Percentiles rank a stretch among this genome's conserved stretches.
These are phyloP conservation scores for Apis cerana DNA, from an alignment of 1,140 invertebrate genomes.

Conservation along the genomic window DNA sequence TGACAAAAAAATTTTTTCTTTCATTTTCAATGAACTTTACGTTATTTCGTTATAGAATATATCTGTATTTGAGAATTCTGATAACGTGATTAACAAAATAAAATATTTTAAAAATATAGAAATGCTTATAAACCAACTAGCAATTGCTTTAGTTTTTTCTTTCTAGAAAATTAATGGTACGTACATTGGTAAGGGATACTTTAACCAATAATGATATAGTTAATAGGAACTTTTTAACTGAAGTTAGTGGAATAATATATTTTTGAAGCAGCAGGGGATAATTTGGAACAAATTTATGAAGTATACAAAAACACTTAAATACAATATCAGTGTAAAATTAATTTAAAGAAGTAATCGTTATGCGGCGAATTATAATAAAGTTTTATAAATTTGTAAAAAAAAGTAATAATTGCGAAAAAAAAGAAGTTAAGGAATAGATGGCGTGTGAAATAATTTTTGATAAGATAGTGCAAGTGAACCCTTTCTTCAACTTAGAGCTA, in stretches of 20 bases:
- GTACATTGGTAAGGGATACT: neutral
- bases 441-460: conserved; percentile 40
- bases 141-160: neutral
- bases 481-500: conserved; percentile 9
- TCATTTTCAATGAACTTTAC: neutral
- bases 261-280: neutral
- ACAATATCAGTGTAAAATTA: neutral
- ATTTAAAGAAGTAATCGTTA: neutral
- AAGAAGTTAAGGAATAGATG: conserved; percentile 44
- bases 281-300: conserved; percentile 10
- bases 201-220: neutral
- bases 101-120: neutral
- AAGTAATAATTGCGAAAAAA: neutral
- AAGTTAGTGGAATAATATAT: neutral
- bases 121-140: neutral
- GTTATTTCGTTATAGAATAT: neutral
- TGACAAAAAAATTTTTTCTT: neutral
- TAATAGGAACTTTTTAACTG: neutral
- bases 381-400: conserved; percentile 4
- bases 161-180: neutral
- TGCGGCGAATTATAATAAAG: neutral
- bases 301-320: conserved; percentile 22
- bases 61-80: neutral
- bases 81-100: neutral
- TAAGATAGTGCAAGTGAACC: conserved; percentile 33